phyloP scores from a whole-genome alignment of 1,140 invertebrate species.

The Drosophila sp. region DNA sequence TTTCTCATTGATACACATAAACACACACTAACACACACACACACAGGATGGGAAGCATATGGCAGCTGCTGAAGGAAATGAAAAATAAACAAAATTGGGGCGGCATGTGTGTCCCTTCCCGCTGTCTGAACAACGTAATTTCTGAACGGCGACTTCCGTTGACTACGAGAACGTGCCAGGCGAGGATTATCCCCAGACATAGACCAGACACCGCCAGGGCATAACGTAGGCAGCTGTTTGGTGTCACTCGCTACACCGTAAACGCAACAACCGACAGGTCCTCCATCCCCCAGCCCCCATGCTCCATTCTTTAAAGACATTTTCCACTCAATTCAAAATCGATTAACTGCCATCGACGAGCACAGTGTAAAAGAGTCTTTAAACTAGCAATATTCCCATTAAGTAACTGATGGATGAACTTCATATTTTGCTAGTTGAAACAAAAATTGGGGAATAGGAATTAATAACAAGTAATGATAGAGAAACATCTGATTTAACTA shows the following conservation, averaged over 20 bases:
- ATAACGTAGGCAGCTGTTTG: conserved; percentile 46
- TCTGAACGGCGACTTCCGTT: conserved; percentile 61
- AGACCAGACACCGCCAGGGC: conserved; percentile 24
- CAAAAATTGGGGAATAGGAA: not conserved
- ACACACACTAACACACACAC: conserved; percentile 5
- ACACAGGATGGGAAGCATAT: conserved; percentile 23
- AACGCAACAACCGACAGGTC: conserved; percentile 42
- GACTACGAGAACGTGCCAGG: conserved; percentile 65
- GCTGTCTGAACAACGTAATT: conserved; percentile 45
- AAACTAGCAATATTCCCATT: conserved; percentile 33
- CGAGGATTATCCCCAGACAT: conserved; percentile 67
- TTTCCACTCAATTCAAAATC: conserved; percentile 17
- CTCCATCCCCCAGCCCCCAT: conserved; percentile 6
- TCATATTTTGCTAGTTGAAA: not conserved
- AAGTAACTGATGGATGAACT: conserved; percentile 20
- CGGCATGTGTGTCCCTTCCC: conserved; percentile 35
- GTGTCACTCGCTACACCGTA: conserved; percentile 59
- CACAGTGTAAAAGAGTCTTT: conserved; percentile 28
- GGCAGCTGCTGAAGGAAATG: conserved; percentile 76
- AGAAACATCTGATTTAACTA: no score
- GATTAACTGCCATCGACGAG: conserved; percentile 45
- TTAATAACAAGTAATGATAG: not conserved
- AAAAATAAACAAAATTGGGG: conserved; percentile 67
- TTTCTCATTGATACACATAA: conserved; percentile 56
- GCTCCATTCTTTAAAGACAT: conserved; percentile 2